These are phyloP conservation scores for Clivina fossor DNA, from an alignment of 2,888 invertebrate genomes.

Conservation along the genomic window DNA sequence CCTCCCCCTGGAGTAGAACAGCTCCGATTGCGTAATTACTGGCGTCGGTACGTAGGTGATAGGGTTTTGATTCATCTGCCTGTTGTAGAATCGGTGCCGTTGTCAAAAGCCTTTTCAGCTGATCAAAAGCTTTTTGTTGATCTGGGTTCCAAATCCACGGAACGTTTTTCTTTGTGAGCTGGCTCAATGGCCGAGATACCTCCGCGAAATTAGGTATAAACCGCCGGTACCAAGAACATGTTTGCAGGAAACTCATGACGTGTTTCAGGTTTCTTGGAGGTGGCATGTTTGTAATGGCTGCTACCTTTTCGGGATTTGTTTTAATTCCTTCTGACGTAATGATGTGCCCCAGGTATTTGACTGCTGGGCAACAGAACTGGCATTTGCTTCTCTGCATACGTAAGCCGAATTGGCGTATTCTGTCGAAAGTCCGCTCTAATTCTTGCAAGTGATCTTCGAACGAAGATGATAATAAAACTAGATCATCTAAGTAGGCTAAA, in stretches of 20 bases:
- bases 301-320: not conserved
- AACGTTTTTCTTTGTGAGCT: conserved; percentile 1
- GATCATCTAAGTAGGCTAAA: conserved; percentile 5
- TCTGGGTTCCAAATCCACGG: not conserved
- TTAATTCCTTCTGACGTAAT: not conserved
- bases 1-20: conserved; percentile 13
- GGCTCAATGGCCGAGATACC: not conserved
- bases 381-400: conserved; percentile 3
- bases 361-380: not conserved
- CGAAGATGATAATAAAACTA: not conserved
- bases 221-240: conserved; percentile 1
- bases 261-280: conserved; percentile 1
- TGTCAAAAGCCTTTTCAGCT: not conserved
- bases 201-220: not conserved
- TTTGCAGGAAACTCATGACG: not conserved
- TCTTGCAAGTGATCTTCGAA: conserved; percentile 3
- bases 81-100: conserved; percentile 33
- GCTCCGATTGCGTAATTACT: conserved; percentile 14
- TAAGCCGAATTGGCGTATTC: not conserved
- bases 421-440: not conserved
- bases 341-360: conserved; percentile 3
- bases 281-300: not conserved
- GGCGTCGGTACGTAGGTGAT: conserved; percentile 36
- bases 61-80: conserved; percentile 38
- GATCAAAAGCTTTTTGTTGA: not conserved